These are phyloP conservation scores for Borostomias antarcticus DNA, from an alignment of 2,797 vertebrate genomes.

Conservation along the genomic window DNA sequence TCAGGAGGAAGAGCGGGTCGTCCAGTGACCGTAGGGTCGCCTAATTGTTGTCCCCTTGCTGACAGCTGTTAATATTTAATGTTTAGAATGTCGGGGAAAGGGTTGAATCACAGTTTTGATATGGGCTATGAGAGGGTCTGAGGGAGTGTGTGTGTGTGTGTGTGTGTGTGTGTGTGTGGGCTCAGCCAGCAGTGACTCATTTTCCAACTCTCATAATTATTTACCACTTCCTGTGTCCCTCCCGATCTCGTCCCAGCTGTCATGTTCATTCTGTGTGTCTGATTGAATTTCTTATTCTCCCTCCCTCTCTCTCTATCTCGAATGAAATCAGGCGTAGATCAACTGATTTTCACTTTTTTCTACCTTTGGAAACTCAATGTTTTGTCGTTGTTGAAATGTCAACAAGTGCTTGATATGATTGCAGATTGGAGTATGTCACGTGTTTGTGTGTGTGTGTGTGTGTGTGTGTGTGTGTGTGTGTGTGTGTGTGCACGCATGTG, in stretches of 20 bases:
- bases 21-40: too few species aligned
- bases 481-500: too few species aligned
- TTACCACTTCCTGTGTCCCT: slow-evolving; percentile 6
- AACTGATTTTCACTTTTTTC: slow-evolving; percentile 16
- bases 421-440: too few species aligned
- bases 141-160: slow-evolving; percentile 17
- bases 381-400: slow-evolving; percentile 6
- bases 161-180: slow-evolving; percentile 9
- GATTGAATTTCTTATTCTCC: background rate
- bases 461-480: too few species aligned
- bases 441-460: too few species aligned
- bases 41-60: slow-evolving; percentile 7
- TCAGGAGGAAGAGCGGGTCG: too few species aligned
- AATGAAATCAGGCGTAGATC: too few species aligned
- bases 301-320: slow-evolving; percentile 4
- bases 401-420: slow-evolving; percentile 22
- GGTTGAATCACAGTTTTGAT: slow-evolving; percentile 30
- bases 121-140: background rate
- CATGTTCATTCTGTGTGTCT: slow-evolving; percentile 10
- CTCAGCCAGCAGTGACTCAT: slow-evolving; percentile 15
- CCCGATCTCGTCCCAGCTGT: slow-evolving; percentile 61
- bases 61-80: slow-evolving; percentile 25
- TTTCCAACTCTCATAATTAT: slow-evolving; percentile 20
- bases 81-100: slow-evolving; percentile 29
- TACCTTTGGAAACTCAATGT: background rate